These are phyloP conservation scores for Linhomoeus sp. DNA, from an alignment of 2,888 invertebrate genomes.

Conservation along the genomic window DNA sequence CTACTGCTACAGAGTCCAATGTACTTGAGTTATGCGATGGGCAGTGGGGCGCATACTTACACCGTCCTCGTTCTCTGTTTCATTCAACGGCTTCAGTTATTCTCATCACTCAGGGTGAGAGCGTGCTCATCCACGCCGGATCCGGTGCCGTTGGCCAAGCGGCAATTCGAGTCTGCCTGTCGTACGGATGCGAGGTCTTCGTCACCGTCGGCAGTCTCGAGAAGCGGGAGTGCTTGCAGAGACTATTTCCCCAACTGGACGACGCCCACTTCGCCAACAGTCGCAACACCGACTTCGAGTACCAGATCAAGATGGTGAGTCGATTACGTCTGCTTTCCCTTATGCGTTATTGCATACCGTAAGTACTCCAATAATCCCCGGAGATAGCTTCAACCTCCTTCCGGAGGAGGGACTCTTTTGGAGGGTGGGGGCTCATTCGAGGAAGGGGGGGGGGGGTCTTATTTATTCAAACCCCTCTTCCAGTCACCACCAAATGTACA, in stretches of 20 bases:
- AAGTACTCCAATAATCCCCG: too few relatives aligned
- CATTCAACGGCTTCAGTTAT: neutral
- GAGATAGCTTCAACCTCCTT: too few relatives aligned
- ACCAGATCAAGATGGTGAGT: constrained; percentile 55
- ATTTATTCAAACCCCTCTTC: too few relatives aligned
- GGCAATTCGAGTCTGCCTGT: constrained; percentile 69
- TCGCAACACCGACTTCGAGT: constrained; percentile 68
- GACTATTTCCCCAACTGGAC: constrained; percentile 56
- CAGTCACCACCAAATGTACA: too few relatives aligned
- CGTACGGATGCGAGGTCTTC: constrained; percentile 52
- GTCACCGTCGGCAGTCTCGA: constrained; percentile 51
- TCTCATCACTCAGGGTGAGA: neutral
- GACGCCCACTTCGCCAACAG: constrained; percentile 68
- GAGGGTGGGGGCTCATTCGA: too few relatives aligned
- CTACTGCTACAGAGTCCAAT: neutral
- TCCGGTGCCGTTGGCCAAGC: constrained; percentile 90
- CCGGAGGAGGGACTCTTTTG: too few relatives aligned
- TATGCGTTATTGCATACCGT: too few relatives aligned
- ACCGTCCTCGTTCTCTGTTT: neutral
- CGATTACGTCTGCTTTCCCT: too few relatives aligned
- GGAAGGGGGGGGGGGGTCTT: too few relatives aligned
- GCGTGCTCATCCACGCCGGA: constrained; percentile 75
- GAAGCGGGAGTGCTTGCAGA: constrained; percentile 48
- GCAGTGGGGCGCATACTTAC: too few relatives aligned
- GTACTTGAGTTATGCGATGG: too few relatives aligned